These are phyloP conservation scores for Lepilemur ruficaudatus DNA, from an alignment of 2,797 vertebrate genomes.

Conservation along the genomic window DNA sequence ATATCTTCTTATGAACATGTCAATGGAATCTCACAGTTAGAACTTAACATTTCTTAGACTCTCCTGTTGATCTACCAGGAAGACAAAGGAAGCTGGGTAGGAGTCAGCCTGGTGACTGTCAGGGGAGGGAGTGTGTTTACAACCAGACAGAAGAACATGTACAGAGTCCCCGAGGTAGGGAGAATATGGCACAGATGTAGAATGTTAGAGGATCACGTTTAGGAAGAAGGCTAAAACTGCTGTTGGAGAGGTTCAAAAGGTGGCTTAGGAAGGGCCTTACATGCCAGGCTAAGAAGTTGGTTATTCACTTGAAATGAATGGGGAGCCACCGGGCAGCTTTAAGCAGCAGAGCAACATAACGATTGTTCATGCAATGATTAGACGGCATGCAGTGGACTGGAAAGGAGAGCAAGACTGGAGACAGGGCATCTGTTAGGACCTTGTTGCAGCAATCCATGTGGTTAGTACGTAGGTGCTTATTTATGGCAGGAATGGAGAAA, in stretches of 20 bases:
- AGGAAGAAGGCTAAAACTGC: neutral
- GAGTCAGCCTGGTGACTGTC: too few species aligned
- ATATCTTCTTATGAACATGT: neutral
- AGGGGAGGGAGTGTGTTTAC: fast-evolving
- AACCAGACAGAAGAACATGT: neutral
- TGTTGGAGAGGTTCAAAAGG: neutral
- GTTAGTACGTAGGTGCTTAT: neutral
- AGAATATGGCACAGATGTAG: neutral
- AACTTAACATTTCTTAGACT: neutral
- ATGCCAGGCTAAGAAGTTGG: neutral
- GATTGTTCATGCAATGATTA: fast-evolving
- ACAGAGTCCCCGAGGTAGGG: neutral
- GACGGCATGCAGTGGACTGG: neutral
- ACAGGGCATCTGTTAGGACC: neutral
- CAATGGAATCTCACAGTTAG: neutral
- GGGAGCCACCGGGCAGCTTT: too few species aligned
- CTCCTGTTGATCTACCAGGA: neutral
- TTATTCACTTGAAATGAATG: neutral
- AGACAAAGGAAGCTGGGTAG: fast-evolving
- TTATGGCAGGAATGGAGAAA: neutral
- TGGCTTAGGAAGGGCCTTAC: neutral
- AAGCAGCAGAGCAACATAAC: neutral
- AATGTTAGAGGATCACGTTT: neutral
- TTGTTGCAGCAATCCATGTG: neutral
- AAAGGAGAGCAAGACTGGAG: neutral